Evolutionary conservation across 2,888 invertebrate species (phyloP), one percentile per base, ranked within the genome.

Genomic region (Icerya purchasi): DNA sequence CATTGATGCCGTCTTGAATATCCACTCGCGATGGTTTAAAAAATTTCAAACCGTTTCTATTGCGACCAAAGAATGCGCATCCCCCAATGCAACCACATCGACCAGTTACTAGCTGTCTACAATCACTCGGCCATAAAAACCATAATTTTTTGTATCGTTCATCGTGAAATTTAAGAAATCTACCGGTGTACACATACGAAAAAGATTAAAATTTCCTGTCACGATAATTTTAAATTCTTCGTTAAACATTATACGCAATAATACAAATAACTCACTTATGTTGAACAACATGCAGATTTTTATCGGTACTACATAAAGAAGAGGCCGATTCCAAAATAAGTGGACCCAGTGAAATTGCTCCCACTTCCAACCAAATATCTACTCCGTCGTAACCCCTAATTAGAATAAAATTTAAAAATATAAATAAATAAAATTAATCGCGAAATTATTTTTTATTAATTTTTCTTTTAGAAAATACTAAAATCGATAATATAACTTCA

Each of bases 81-180:
- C 94, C 94, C 2, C 97, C 97, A 25, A 86, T 84, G 70, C 97
- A 98, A 0, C 96, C 97, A 70, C 97, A 98, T 65, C 85, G 86
- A 24, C 73, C 73, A 64, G 85, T 86, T 22, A 72, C 72, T 21
- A 68, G 65, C 0, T 79, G 74, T 61, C 77, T 76, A 65, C 81
- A 81, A 1, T 79, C 77, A 21, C 69, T 68, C 0, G 86, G 82
- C 96, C 96, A 97, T 23, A 98, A 72, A 70, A 98, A 97, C 90
- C 92, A 93, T 49, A 98, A 74, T 61, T 93, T 79, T 69, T 87
- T 88, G 0, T 82, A 82, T 65, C 83, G 80, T 22, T 82, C 82
- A 72, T 98, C 97, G 66, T 89, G 88, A 55, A 81, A 78, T 68
- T 82, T 83, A 53, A 90, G 71, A 70, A 86, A 83, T 65, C 75